These are phyloP conservation scores for Phania funesta DNA, from an alignment of 2,888 invertebrate genomes.

Conservation along the genomic window DNA sequence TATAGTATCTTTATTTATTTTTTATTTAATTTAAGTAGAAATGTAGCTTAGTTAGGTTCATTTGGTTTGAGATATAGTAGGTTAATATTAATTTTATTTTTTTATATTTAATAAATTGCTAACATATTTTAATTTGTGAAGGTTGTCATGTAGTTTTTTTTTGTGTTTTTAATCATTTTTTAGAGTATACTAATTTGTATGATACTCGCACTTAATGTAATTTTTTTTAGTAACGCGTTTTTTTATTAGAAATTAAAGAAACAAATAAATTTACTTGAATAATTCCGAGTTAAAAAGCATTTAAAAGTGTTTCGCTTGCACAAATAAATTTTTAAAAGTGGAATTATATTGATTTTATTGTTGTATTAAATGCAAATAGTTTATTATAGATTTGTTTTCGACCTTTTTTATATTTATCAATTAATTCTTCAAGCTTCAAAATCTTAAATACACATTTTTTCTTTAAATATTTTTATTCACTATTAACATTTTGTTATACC, in stretches of 20 bases:
- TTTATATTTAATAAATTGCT: slow-evolving; percentile 54
- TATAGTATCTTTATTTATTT: slow-evolving; percentile 85
- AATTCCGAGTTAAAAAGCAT: not conserved
- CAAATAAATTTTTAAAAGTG: not conserved
- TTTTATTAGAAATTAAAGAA: not conserved
- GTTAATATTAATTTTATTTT: slow-evolving; percentile 34
- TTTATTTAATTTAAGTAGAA: slow-evolving; percentile 72
- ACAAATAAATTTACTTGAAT: not conserved
- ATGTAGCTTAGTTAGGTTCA: slow-evolving; percentile 71
- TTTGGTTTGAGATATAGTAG: slow-evolving; percentile 55
- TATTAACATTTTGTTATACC: too few species aligned
- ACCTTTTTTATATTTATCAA: too few species aligned
- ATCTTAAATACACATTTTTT: too few species aligned
- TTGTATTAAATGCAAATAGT: too few species aligned
- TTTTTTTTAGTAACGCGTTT: slow-evolving; percentile 2
- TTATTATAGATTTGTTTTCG: too few species aligned
- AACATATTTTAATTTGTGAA: slow-evolving; percentile 59
- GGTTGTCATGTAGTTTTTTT: slow-evolving; percentile 29
- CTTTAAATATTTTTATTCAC: too few species aligned
- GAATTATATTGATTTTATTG: not conserved
- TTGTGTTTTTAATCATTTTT: slow-evolving; percentile 17
- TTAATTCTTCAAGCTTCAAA: too few species aligned
- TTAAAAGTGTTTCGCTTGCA: not conserved
- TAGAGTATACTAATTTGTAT: slow-evolving; percentile 21
- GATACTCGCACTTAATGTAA: slow-evolving; percentile 13